Evolutionary conservation across 2,888 invertebrate genomes (phyloP), one percentile per base, ranked within the genome.

Genomic region (Ophraella communa): DNA sequence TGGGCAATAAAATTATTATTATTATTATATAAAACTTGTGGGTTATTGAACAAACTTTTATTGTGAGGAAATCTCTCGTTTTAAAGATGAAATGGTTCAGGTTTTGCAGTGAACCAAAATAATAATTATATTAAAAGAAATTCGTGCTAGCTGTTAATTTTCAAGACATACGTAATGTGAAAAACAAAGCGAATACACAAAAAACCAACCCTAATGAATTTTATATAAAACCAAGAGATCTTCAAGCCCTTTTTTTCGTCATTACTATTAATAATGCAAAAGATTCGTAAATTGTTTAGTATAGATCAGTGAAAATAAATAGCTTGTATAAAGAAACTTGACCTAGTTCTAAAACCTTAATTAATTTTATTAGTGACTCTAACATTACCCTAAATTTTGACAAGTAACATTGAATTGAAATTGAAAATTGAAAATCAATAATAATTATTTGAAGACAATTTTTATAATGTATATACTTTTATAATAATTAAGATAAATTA

Each of bases 131-230:
- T n/a, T n/a, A n/a, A n/a, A n/a, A n/a, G n/a, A n/a, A n/a, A n/a
- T n/a, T n/a, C n/a, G n/a, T n/a, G n/a, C n/a, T n/a, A n/a, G n/a
- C n/a, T n/a, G n/a, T n/a, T n/a, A n/a, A n/a, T n/a, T n/a, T n/a
- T n/a, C n/a, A n/a, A n/a, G n/a, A n/a, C n/a, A n/a, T n/a, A n/a
- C n/a, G n/a, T n/a, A n/a, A n/a, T n/a, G n/a, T n/a, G n/a, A 35
- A 4, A n/a, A 35, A 11, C 11, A 35, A 14, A n/a, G 3, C 14
- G 35, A 35, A 35, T 35, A 2, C 45, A 20, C 1, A 45, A 10
- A 33, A n/a, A 49, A 24, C 11, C 24, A 24, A 27, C 45, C 45
- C 20, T 30, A 44, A 56, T 56, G 30, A 45, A 45, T 56, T 44
- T 45, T 56, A 4, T 56, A 24, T 56, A 17, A 17, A 24, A 14